Evolutionary conservation across 2,888 invertebrate genomes (phyloP).

Genomic region (Nudaria mundana): DNA sequence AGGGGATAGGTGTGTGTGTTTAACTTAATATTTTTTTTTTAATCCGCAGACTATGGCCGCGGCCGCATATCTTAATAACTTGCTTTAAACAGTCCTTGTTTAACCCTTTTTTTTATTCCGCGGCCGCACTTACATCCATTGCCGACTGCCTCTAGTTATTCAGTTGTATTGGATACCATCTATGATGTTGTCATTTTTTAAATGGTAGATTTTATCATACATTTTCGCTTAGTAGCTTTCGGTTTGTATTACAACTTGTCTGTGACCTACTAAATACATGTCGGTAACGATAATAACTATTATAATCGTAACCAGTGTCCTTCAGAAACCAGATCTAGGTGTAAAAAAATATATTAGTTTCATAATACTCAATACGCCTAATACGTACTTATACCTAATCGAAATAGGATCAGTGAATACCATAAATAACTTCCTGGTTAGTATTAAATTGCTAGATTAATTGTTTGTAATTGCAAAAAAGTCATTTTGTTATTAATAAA

Average conservation of each 20-base stretch:
- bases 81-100: too few species aligned
- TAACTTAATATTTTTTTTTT: too few species aligned
- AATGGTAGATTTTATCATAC: too few species aligned
- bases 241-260: slow-evolving; percentile 4
- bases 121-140: too few species aligned
- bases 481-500: neutral
- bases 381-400: slow-evolving; percentile 3
- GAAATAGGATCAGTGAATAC: neutral
- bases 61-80: too few species aligned
- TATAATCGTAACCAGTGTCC: slow-evolving; percentile 4
- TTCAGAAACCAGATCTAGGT: slow-evolving; percentile 9
- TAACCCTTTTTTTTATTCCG: too few species aligned
- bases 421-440: slow-evolving; percentile 8
- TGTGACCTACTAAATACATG: slow-evolving; percentile 11
- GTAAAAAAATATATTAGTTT: slow-evolving; percentile 9
- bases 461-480: neutral
- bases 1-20: too few species aligned
- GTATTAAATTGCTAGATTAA: slow-evolving; percentile 2
- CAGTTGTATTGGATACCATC: too few species aligned
- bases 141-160: too few species aligned
- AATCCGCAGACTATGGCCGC: too few species aligned
- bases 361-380: neutral
- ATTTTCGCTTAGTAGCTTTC: too few species aligned
- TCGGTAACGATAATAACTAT: slow-evolving; percentile 4
- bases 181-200: too few species aligned